Conservation (phyloP, 1,140 invertebrate genomes). For the Helicoverpa armigera region DNA sequence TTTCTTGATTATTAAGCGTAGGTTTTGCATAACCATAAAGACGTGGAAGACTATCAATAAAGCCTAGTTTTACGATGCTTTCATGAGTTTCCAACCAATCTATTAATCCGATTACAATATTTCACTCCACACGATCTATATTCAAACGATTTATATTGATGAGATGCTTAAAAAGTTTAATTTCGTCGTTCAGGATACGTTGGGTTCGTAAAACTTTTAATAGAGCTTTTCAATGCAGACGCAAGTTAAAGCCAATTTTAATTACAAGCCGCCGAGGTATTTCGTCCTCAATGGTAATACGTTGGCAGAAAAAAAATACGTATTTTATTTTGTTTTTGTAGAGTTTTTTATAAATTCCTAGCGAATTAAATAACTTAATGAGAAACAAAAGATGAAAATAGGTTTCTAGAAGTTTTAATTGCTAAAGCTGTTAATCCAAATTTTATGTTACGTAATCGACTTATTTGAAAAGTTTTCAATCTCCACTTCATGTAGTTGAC, state of each 20-base stretch:
- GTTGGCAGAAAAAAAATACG: not conserved
- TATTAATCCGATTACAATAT: constrained; percentile 18
- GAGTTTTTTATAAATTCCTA: no score
- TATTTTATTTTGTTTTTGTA: not conserved
- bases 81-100: not conserved
- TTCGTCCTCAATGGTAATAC: constrained; percentile 23
- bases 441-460: no score
- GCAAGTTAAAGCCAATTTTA: constrained; percentile 63
- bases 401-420: no score
- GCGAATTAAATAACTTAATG: no score
- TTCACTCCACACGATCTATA: constrained; percentile 5
- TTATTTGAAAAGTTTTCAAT: no score
- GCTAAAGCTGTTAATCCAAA: no score
- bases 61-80: not conserved
- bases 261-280: constrained; percentile 53
- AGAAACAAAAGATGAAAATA: no score
- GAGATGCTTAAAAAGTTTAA: constrained; percentile 33
- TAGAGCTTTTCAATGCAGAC: constrained; percentile 55
- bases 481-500: no score
- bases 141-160: constrained; percentile 32
- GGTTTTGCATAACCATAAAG: no score
- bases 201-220: constrained; percentile 58
- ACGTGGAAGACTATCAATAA: no score
- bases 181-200: constrained; percentile 37
- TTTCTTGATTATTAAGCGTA: no score